Conservation (phyloP, 2,888 invertebrate genomes). For the Yponomeuta evonymella region DNA sequence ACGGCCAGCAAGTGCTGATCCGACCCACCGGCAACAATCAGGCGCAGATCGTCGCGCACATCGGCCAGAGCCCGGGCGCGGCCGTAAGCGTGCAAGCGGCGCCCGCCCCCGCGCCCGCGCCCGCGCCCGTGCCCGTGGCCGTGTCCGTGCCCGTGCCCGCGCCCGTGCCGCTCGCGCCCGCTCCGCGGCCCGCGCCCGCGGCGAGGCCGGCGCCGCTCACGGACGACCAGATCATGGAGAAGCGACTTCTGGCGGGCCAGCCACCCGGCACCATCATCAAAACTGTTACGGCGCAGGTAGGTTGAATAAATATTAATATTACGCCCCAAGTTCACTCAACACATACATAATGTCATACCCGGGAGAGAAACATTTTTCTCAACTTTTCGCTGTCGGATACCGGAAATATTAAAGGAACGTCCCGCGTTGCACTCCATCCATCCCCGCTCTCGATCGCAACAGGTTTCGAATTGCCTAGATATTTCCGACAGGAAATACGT, state of each 20-base stretch:
- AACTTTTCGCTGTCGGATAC: background rate
- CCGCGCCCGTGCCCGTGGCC: slow-evolving; percentile 31
- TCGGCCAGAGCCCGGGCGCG: slow-evolving; percentile 74
- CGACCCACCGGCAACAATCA: slow-evolving; percentile 86
- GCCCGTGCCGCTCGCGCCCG: slow-evolving; percentile 26
- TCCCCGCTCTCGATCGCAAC: too few species aligned
- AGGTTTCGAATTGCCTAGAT: too few species aligned
- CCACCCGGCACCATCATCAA: slow-evolving; percentile 91
- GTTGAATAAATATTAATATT: slow-evolving; percentile 21
- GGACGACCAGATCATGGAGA: slow-evolving; percentile 78
- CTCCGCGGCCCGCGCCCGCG: slow-evolving; percentile 28
- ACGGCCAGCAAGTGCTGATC: slow-evolving; percentile 86
- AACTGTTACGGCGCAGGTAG: slow-evolving; percentile 87
- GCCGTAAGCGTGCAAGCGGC: slow-evolving; percentile 31
- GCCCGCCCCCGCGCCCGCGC: slow-evolving; percentile 25
- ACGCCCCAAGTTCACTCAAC: too few species aligned
- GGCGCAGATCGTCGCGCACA: slow-evolving; percentile 85
- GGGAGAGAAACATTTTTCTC: background rate
- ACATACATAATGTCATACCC: too few species aligned
- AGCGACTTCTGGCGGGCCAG: slow-evolving; percentile 84
- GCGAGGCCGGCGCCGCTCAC: slow-evolving; percentile 40
- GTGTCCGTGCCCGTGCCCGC: slow-evolving; percentile 29
- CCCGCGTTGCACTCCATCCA: too few species aligned
- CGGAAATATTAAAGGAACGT: too few species aligned
- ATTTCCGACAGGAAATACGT: too few species aligned